phyloP scores from a whole-genome alignment of 2,888 invertebrate genomes.

The Drosophila diplacantha region DNA sequence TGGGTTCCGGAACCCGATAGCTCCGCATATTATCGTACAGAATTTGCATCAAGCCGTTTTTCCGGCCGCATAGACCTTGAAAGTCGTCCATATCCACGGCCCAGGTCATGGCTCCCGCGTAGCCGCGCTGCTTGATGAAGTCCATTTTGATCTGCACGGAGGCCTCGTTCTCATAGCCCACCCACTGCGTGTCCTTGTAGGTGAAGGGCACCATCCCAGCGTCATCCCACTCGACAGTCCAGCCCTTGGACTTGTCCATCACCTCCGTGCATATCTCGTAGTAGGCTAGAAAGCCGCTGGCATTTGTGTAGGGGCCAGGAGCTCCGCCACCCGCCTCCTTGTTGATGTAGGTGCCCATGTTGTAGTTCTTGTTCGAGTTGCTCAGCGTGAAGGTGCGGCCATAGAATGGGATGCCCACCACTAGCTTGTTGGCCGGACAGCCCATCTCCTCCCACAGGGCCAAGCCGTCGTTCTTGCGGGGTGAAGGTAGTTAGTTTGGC shows the following conservation, averaged over 20 bases:
- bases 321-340: constrained; percentile 93
- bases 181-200: constrained; percentile 93
- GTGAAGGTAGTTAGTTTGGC: constrained; percentile 24
- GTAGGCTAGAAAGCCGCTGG: constrained; percentile 91
- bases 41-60: constrained; percentile 86
- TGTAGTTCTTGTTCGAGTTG: constrained; percentile 88
- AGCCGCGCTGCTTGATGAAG: constrained; percentile 89
- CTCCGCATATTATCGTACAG: constrained; percentile 85
- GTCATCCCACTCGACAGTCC: constrained; percentile 92
- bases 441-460: constrained; percentile 93
- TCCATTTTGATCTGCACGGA: constrained; percentile 94
- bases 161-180: constrained; percentile 85
- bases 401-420: constrained; percentile 93
- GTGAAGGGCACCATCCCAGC: constrained; percentile 90
- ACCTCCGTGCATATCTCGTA: constrained; percentile 91
- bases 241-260: constrained; percentile 83
- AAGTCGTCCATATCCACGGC: constrained; percentile 94
- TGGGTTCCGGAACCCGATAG: constrained; percentile 84
- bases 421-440: constrained; percentile 90
- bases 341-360: constrained; percentile 90
- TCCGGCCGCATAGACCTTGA: constrained; percentile 87
- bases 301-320: constrained; percentile 91
- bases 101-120: constrained; percentile 94
- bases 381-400: constrained; percentile 91
- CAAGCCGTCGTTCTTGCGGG: constrained; percentile 87